phyloP scores from a whole-genome alignment of 2,888 invertebrate species.

The Nomada ruficornis region DNA sequence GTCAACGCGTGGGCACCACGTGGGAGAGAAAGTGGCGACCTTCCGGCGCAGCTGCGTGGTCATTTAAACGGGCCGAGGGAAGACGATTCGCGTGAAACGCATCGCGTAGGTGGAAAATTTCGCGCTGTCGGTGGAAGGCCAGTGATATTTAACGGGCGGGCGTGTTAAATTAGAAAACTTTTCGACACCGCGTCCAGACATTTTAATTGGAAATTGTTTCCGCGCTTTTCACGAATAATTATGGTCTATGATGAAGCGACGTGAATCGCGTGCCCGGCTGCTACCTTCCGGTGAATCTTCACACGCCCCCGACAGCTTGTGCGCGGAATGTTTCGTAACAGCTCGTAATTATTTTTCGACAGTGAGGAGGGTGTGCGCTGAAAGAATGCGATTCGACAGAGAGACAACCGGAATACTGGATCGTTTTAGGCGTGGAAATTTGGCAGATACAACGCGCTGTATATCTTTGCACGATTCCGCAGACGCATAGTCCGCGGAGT shows the following conservation, averaged over 20 bases:
- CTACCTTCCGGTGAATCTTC: constrained; percentile 12
- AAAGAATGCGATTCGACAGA: neutral
- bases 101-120: constrained; percentile 28
- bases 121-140: neutral
- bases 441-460: no score
- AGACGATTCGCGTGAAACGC: constrained; percentile 13
- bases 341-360: constrained; percentile 32
- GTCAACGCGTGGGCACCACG: constrained; percentile 13
- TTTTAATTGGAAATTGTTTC: constrained; percentile 58
- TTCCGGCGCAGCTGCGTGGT: constrained; percentile 1
- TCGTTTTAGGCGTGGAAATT: neutral
- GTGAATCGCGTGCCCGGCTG: constrained; percentile 37
- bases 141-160: constrained; percentile 1
- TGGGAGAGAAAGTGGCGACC: neutral
- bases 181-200: constrained; percentile 43
- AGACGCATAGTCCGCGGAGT: constrained; percentile 4
- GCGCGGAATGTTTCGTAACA: constrained; percentile 5
- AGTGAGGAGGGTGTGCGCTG: neutral
- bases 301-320: neutral
- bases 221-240: constrained; percentile 49
- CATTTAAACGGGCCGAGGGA: neutral
- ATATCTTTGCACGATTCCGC: neutral
- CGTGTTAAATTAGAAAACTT: constrained; percentile 56
- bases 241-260: constrained; percentile 39
- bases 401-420: neutral